Percentiles rank a stretch among this genome's conserved stretches.
Evolutionary conservation across 2,888 invertebrate species (phyloP).

Genomic region (Cecidostiba fungosa): DNA sequence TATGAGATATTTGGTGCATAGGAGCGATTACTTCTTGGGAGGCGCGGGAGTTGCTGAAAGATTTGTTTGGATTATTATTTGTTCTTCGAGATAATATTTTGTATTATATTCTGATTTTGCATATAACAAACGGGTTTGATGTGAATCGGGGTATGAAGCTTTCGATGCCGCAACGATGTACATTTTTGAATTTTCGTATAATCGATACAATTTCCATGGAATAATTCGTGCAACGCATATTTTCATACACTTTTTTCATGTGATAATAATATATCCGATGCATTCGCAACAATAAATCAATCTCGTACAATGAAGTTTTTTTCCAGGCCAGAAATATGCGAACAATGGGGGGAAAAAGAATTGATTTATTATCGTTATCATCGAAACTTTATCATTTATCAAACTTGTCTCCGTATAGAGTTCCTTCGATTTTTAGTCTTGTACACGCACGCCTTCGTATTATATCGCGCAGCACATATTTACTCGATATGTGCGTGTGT

Average conservation of each 20-base stretch:
- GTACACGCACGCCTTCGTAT: not conserved
- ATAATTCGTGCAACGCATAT: not conserved
- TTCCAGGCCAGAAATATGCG: constrained; percentile 38
- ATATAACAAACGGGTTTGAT: no score
- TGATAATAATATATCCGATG: not conserved
- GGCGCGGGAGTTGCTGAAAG: not conserved
- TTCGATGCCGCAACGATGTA: no score
- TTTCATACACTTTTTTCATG: not conserved
- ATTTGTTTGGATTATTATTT: not conserved
- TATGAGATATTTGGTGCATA: not conserved
- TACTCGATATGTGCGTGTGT: not conserved
- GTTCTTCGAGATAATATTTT: no score
- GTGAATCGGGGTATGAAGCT: no score
- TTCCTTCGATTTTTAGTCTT: constrained; percentile 46
- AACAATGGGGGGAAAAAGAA: constrained; percentile 39
- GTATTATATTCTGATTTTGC: no score
- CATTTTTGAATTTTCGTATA: not conserved
- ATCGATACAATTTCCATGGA: no score
- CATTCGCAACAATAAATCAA: constrained; percentile 50
- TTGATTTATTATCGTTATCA: constrained; percentile 57
- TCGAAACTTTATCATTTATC: constrained; percentile 57
- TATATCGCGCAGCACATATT: not conserved
- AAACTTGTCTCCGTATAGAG: constrained; percentile 32
- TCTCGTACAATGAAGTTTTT: constrained; percentile 16
- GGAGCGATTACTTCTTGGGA: not conserved